Evolutionary conservation across 2,888 invertebrate genomes (phyloP).

Genomic region (Macropis europaea): DNA sequence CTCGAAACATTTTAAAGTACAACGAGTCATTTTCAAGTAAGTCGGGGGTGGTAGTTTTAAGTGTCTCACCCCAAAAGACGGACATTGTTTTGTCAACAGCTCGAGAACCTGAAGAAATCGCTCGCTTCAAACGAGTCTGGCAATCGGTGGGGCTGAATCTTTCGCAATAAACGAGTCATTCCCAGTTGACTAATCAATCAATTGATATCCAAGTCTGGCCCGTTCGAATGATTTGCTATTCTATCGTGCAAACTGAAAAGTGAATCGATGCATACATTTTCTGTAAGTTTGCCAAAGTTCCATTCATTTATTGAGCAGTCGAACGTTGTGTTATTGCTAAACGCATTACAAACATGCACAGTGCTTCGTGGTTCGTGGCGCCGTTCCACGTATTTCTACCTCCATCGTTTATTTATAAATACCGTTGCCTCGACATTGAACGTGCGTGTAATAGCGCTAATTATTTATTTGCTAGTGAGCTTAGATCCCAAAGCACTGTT

Average conservation of each 20-base stretch:
- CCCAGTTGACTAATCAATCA: no score
- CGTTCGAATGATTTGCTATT: neutral
- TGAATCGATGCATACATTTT: neutral
- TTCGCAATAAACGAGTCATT: no score
- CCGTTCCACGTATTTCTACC: slow-evolving; percentile 24
- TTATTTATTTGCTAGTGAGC: slow-evolving; percentile 50
- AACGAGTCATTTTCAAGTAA: no score
- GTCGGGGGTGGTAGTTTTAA: no score
- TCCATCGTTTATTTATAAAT: slow-evolving; percentile 34
- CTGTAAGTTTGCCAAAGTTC: neutral
- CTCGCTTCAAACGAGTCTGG: no score
- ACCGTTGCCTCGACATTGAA: slow-evolving; percentile 23
- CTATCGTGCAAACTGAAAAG: no score
- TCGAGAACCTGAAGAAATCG: no score
- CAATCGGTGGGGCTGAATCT: no score
- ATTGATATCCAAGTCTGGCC: no score
- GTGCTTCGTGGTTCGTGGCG: slow-evolving; percentile 12
- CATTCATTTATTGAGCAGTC: neutral
- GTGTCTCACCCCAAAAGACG: no score
- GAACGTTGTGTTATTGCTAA: neutral
- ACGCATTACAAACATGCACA: neutral
- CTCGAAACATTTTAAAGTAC: no score
- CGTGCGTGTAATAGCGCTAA: slow-evolving; percentile 46
- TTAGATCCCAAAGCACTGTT: slow-evolving; percentile 10
- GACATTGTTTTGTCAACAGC: no score